phyloP scores from a whole-genome alignment of 2,888 invertebrate species.

The Sphaerophoria rueppellii region DNA sequence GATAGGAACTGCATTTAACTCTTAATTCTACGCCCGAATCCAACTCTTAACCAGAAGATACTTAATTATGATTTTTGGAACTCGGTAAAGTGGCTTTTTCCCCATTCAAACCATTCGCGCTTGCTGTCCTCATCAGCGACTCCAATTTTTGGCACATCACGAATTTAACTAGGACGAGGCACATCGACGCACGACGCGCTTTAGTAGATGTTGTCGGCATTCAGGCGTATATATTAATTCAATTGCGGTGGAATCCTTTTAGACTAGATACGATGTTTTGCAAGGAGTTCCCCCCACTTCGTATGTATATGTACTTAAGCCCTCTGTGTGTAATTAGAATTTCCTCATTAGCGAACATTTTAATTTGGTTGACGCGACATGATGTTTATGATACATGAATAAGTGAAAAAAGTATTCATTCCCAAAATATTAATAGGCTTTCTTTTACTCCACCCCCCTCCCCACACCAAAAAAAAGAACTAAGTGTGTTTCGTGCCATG shows the following conservation, averaged over 20 bases:
- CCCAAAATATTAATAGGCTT: conserved; percentile 41
- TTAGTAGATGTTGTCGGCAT: not conserved
- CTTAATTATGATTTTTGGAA: conserved; percentile 56
- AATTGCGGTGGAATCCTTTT: conserved; percentile 50
- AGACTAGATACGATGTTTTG: conserved; percentile 41
- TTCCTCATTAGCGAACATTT: conserved; percentile 60
- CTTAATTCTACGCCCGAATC: not conserved
- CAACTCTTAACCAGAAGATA: conserved; percentile 20
- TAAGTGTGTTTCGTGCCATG: not conserved
- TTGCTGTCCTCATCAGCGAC: conserved; percentile 22
- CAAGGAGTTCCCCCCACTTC: conserved; percentile 27
- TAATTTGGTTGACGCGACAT: conserved; percentile 48
- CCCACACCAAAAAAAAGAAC: no score
- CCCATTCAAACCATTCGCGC: conserved; percentile 31
- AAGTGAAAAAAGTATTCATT: not conserved
- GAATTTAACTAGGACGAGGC: not conserved
- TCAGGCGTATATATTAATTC: conserved; percentile 57
- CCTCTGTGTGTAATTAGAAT: conserved; percentile 50
- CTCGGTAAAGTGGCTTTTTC: conserved; percentile 51
- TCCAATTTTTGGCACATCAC: conserved; percentile 45
- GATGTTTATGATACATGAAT: conserved; percentile 32
- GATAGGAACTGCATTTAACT: conserved; percentile 7
- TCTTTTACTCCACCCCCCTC: not conserved
- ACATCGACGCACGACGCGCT: not conserved
- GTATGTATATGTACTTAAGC: conserved; percentile 10